phyloP scores from a whole-genome alignment of 2,113 vertebrate genomes.

The Agapornis roseicollis region DNA sequence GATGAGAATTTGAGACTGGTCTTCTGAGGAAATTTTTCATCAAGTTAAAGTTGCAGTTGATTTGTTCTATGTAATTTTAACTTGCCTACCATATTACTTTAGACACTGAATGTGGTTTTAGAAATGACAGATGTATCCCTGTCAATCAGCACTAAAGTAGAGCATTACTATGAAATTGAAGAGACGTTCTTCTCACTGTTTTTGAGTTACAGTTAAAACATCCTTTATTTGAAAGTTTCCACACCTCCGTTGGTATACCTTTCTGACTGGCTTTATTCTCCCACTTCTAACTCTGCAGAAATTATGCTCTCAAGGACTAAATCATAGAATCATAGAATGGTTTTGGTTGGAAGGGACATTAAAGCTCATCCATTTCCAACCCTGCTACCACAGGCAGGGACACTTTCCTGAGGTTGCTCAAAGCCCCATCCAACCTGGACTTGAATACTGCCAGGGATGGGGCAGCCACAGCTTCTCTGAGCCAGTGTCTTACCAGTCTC shows the following conservation, averaged over 20 bases:
- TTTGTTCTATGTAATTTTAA: not conserved
- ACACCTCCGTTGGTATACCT: rapidly evolving
- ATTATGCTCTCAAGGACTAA: not conserved
- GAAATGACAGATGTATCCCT: not conserved
- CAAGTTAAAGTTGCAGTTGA: not conserved
- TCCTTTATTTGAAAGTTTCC: not conserved
- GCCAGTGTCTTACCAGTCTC: not conserved
- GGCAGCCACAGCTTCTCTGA: not conserved
- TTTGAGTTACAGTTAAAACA: not conserved
- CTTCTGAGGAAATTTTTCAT: not conserved
- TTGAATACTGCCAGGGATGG: not conserved
- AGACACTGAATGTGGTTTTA: not conserved
- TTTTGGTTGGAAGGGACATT: not conserved
- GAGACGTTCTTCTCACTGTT: not conserved
- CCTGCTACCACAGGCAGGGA: not conserved
- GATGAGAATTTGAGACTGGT: not conserved
- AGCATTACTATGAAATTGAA: not conserved
- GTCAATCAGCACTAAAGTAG: not conserved
- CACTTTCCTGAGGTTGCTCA: not conserved
- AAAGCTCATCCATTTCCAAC: not conserved
- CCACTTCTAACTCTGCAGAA: not conserved
- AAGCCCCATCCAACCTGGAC: not conserved
- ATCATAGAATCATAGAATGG: not conserved
- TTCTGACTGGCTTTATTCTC: not conserved
- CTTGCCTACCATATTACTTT: not conserved